These are phyloP conservation scores for Poecile montanus DNA, from an alignment of 2,797 vertebrate species.

Conservation along the genomic window DNA sequence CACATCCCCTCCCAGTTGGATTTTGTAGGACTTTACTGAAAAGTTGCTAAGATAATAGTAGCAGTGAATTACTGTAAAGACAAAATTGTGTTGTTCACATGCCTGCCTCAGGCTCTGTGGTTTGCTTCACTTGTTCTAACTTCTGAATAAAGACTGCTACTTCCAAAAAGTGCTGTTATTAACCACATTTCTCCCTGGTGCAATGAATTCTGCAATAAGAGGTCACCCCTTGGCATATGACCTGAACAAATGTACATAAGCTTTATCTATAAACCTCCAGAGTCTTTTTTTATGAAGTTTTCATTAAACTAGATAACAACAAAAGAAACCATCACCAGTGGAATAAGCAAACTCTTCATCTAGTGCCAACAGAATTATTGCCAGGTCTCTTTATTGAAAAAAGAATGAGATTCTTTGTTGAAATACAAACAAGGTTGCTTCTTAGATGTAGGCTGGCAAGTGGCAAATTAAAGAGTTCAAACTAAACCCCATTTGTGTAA, in stretches of 20 bases:
- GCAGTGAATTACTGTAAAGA: background rate
- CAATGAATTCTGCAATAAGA: background rate
- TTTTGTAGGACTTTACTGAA: background rate
- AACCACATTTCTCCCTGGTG: background rate
- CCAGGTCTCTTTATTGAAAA: conserved; percentile 53
- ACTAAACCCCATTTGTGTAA: background rate
- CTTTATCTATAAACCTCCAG: conserved; percentile 42
- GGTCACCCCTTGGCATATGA: background rate
- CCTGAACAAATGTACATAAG: conserved; percentile 8
- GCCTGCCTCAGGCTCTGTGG: background rate
- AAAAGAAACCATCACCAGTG: conserved; percentile 26
- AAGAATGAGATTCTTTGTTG: conserved; percentile 55
- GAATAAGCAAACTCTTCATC: conserved; percentile 54
- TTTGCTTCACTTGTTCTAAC: conserved; percentile 16
- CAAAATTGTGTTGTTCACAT: background rate
- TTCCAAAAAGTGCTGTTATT: background rate
- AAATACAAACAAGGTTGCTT: conserved; percentile 47
- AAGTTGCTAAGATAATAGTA: background rate
- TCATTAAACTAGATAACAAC: conserved; percentile 46
- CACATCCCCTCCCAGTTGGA: background rate
- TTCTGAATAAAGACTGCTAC: conserved; percentile 7
- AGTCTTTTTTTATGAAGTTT: conserved; percentile 26
- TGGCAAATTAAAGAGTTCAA: conserved; percentile 33
- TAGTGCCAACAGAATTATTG: conserved; percentile 43
- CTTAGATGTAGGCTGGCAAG: conserved; percentile 38